Conservation (phyloP, 2,888 invertebrate genomes). For the Acronicta psi region DNA sequence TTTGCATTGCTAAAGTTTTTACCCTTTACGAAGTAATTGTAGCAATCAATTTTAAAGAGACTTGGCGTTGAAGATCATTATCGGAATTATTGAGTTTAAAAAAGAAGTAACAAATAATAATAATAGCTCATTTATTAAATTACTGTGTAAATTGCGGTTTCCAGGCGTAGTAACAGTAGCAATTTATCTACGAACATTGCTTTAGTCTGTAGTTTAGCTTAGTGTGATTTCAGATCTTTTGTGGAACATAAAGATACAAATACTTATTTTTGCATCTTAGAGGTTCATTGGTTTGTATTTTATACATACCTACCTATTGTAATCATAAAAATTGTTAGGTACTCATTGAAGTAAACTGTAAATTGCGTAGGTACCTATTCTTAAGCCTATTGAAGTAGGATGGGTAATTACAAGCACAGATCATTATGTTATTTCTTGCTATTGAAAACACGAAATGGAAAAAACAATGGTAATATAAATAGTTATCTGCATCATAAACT, state of each 20-base stretch:
- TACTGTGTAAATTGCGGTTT: slow-evolving; percentile 7
- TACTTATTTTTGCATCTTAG: background rate
- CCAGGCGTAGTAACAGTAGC: background rate
- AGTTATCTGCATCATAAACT: too few relatives aligned
- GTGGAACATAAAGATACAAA: too few relatives aligned
- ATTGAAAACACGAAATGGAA: too few relatives aligned
- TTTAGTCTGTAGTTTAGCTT: background rate
- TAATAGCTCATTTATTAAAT: slow-evolving; percentile 10
- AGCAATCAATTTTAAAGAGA: slow-evolving; percentile 21
- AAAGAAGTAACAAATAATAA: slow-evolving; percentile 14
- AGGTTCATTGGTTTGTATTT: background rate
- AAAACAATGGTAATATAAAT: too few relatives aligned
- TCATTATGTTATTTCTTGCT: too few relatives aligned
- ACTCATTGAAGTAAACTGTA: too few relatives aligned
- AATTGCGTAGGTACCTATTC: too few relatives aligned
- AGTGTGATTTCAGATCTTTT: too few relatives aligned
- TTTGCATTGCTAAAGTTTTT: slow-evolving; percentile 7
- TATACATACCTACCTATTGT: too few relatives aligned
- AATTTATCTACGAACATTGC: background rate
- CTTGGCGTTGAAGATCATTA: slow-evolving; percentile 22
- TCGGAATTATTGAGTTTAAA: slow-evolving; percentile 19
- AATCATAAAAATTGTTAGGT: too few relatives aligned
- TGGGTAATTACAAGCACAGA: too few relatives aligned
- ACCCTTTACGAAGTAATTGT: slow-evolving; percentile 19
- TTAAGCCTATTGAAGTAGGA: too few relatives aligned